phyloP scores from a whole-genome alignment of 53 echinoderm and acorn worm species.

The Patiria pectinifera region DNA sequence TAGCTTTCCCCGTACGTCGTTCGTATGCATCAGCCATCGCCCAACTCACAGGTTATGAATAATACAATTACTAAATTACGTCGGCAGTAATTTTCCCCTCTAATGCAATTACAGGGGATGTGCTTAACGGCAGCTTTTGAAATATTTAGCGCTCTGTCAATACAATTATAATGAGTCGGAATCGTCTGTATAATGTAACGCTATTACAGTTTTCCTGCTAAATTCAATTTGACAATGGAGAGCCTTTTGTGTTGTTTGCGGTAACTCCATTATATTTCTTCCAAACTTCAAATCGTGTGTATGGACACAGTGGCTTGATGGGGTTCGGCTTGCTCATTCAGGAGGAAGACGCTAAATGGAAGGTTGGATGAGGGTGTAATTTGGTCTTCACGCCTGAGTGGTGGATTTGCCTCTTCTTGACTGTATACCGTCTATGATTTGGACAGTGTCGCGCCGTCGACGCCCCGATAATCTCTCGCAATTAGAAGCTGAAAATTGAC shows the following conservation, averaged over 20 bases:
- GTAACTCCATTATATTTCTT: slow-evolving; percentile 63
- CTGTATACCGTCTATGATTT: slow-evolving; percentile 24
- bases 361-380: slow-evolving; percentile 52
- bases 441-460: slow-evolving; percentile 17
- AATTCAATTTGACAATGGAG: slow-evolving; percentile 82
- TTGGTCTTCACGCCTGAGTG: slow-evolving; percentile 55
- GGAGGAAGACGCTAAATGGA: slow-evolving; percentile 53
- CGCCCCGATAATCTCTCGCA: slow-evolving; percentile 55
- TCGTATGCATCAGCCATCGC: slow-evolving; percentile 55
- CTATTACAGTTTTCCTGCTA: slow-evolving; percentile 86
- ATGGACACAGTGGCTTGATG: slow-evolving; percentile 51
- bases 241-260: slow-evolving; percentile 69
- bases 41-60: slow-evolving; percentile 80
- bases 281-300: slow-evolving; percentile 18
- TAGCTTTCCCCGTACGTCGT: slow-evolving; percentile 54
- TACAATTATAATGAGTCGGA: slow-evolving; percentile 72
- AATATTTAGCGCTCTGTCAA: slow-evolving; percentile 74
- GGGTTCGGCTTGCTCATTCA: slow-evolving; percentile 27
- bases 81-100: slow-evolving; percentile 80
- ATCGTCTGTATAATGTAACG: slow-evolving; percentile 70
- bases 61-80: slow-evolving; percentile 97
- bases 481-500: slow-evolving; percentile 61
- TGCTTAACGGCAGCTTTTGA: slow-evolving; percentile 69
- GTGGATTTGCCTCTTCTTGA: not conserved
- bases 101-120: slow-evolving; percentile 89